phyloP scores from a whole-genome alignment of 2,888 invertebrate genomes.

The Cephus rjabovi region DNA sequence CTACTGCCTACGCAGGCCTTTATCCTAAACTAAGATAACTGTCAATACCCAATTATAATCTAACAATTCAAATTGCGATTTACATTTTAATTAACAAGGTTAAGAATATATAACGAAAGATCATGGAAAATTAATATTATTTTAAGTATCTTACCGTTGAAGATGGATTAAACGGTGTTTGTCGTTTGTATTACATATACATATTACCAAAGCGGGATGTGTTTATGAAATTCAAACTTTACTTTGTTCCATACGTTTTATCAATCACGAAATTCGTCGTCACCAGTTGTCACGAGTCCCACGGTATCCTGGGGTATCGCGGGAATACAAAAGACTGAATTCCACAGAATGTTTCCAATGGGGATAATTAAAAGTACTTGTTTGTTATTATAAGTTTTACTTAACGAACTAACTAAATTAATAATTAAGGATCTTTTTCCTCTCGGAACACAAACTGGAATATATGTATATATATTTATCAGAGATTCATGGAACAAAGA shows the following conservation, averaged over 20 bases:
- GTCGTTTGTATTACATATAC: not conserved
- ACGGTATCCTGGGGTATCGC: not conserved
- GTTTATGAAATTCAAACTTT: not conserved
- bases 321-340: not conserved
- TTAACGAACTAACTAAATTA: not conserved
- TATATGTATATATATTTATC: too few relatives aligned
- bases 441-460: not conserved
- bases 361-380: not conserved
- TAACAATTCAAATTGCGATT: not conserved
- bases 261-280: not conserved
- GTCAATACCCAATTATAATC: not conserved
- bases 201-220: not conserved
- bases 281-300: not conserved
- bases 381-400: not conserved
- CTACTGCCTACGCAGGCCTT: not conserved
- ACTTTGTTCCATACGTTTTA: not conserved
- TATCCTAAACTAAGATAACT: not conserved
- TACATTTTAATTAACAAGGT: not conserved
- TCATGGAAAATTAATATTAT: not conserved
- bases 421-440: not conserved
- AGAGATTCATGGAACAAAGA: too few relatives aligned
- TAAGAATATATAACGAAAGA: not conserved
- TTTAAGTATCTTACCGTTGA: not conserved
- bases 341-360: not conserved
- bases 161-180: not conserved